Conservation (phyloP, 2,888 invertebrate genomes). For the Mallateleia sp. region DNA sequence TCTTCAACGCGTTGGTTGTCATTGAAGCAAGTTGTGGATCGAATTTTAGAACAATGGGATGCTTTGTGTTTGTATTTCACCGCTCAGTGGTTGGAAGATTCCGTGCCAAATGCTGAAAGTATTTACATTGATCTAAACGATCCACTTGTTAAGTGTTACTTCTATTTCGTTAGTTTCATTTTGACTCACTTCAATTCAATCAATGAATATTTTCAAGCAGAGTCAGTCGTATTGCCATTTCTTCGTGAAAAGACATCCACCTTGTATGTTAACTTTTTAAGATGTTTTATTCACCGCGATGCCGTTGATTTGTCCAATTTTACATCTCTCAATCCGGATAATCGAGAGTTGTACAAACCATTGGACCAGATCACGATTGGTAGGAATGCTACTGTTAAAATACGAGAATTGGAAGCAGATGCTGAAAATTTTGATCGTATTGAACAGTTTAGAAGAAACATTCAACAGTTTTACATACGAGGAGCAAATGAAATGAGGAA, state of each 20-base stretch:
- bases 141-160: neutral
- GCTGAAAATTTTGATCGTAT: neutral
- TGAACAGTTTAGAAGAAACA: neutral
- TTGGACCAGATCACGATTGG: neutral
- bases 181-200: neutral
- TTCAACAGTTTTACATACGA: slow-evolving; percentile 1
- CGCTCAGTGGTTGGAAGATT: slow-evolving; percentile 64
- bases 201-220: neutral
- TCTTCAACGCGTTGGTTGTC: slow-evolving; percentile 84
- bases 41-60: slow-evolving; percentile 84
- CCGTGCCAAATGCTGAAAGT: slow-evolving; percentile 62
- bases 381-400: neutral
- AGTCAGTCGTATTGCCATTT: neutral
- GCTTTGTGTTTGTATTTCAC: slow-evolving; percentile 80
- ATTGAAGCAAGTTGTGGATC: slow-evolving; percentile 79
- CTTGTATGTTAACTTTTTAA: neutral
- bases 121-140: slow-evolving; percentile 36
- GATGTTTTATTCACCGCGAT: neutral
- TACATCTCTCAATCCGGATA: neutral
- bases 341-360: neutral
- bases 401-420: neutral
- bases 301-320: neutral
- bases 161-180: neutral
- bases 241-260: neutral
- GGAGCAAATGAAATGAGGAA: slow-evolving; percentile 17